These are phyloP conservation scores for Synodontis membranacea DNA, from an alignment of 2,113 vertebrate species.

Conservation along the genomic window DNA sequence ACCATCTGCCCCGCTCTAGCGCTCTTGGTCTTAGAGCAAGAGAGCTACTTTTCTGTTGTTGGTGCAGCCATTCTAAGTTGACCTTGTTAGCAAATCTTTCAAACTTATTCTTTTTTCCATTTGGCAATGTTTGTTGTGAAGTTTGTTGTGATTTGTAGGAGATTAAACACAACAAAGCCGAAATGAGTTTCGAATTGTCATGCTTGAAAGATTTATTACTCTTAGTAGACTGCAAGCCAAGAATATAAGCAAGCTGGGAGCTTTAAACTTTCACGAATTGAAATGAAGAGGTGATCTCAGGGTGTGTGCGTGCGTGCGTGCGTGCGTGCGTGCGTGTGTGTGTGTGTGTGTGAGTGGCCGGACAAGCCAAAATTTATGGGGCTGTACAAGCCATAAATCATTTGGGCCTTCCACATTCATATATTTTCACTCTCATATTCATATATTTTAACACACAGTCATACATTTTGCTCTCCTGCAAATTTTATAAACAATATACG, in stretches of 20 bases:
- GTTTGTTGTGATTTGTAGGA: neutral
- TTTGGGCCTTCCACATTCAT: no score
- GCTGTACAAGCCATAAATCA: no score
- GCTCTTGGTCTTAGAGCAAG: no score
- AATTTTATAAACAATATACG: no score
- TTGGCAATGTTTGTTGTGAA: neutral
- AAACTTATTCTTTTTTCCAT: neutral
- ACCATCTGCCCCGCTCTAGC: no score
- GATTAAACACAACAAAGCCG: neutral
- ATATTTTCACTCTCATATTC: no score
- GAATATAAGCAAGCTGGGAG: neutral
- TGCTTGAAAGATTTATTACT: neutral
- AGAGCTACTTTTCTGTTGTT: neutral
- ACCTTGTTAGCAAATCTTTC: neutral
- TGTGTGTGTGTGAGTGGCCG: no score
- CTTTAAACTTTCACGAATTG: neutral
- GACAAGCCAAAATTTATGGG: no score
- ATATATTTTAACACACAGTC: no score
- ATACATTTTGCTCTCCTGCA: no score
- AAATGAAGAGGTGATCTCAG: neutral
- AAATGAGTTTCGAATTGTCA: neutral
- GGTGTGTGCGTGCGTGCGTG: no score
- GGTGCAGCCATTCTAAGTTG: neutral
- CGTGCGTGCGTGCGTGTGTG: no score
- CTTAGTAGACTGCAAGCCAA: neutral